Evolutionary conservation across 2,797 vertebrate species (phyloP), one percentile per base, ranked within the genome.

Genomic region (Champsocephalus gunnari): DNA sequence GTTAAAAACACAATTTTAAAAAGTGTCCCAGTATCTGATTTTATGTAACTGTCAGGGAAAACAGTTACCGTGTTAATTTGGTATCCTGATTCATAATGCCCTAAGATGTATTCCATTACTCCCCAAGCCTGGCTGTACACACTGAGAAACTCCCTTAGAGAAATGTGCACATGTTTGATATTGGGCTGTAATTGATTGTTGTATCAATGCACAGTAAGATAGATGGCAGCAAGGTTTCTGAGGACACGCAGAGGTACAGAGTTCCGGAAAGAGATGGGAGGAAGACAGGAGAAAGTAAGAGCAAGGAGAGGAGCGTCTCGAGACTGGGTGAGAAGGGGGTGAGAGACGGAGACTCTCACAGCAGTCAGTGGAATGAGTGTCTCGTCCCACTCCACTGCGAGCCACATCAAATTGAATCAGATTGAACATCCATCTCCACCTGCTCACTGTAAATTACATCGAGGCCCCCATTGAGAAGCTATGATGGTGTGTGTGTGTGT

Each of bases 331-430:
- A 72, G 34, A 63, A 76, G 71, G 64, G 62, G 65, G 73, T 73
- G 82, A 78, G 70, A 83, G 79, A 82, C 81, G 77, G 75, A 79
- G 76, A 79, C 43, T 81, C 85, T 84, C 84, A 82, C 77, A 77
- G 85, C 77, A 79, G 88, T 77, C 80, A 71, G 84, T 75, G 71
- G 81, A 89, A 91, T 84, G 88, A 88, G 79, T 84, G 84, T 86
- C 82, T 86, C 85, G 88, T 90, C 80, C 81, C 83, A 78, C 81
- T 85, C 78, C 70, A 83, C 79, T 73, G 79, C 50, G 58, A 90
- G 86, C 86, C 87, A 90, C 92, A 92, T 93, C 90, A 92, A 88
- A 94, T 91, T 90, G 90, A 90, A 93, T 91, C 87, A 92, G 88
- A 93, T 89, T 87, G 88, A 92, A 93, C 90, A 89, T 90, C 89